These are phyloP conservation scores for Ramazzottius varieornatus DNA, from an alignment of 2,888 invertebrate genomes.

Conservation along the genomic window DNA sequence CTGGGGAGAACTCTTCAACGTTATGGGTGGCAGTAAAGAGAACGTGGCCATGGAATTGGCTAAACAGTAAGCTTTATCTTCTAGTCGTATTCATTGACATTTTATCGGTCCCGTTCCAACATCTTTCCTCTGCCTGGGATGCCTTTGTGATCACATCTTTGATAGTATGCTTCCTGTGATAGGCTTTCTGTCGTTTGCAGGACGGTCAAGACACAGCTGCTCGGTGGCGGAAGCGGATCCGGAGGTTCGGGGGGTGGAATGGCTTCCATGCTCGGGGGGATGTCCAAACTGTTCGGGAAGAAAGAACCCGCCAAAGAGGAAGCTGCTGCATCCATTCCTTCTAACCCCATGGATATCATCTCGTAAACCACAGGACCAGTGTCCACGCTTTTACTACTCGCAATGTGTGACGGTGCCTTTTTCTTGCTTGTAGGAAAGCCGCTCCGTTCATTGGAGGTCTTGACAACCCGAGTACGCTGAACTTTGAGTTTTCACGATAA, in stretches of 20 bases:
- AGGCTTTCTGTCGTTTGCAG: neutral
- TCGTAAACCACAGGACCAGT: neutral
- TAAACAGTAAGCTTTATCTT: neutral
- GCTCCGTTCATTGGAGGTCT: neutral
- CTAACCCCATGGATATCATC: neutral
- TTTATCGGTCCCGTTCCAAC: neutral
- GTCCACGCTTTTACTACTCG: neutral
- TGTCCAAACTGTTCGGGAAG: neutral
- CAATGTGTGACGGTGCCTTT: neutral
- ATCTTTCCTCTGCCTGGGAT: neutral
- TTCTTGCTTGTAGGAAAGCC: neutral
- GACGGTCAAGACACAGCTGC: neutral
- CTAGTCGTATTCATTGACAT: neutral
- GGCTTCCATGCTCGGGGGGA: neutral
- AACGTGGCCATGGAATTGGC: slow-evolving; percentile 2
- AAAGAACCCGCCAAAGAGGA: neutral
- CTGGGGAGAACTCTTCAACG: neutral
- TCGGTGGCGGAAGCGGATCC: neutral
- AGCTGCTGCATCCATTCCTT: neutral
- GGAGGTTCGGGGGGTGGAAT: neutral
- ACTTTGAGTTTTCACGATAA: too few relatives aligned
- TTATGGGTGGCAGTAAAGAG: neutral
- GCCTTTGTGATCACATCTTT: neutral
- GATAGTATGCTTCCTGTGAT: too few relatives aligned
- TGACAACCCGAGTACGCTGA: neutral